Evolutionary conservation across 1,140 invertebrate genomes (phyloP).

Genomic region (Sitobion miscanthi): DNA sequence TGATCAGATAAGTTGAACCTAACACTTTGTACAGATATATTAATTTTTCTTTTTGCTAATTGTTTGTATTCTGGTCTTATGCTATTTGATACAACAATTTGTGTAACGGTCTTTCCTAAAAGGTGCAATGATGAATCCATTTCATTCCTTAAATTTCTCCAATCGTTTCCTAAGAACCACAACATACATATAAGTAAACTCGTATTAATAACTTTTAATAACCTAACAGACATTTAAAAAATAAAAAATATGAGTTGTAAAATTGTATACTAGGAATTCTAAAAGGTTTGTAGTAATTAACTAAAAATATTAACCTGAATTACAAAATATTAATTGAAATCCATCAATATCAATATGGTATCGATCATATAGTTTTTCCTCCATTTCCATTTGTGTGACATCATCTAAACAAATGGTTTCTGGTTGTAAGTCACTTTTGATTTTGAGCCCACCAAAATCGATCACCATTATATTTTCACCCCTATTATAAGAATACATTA

Average conservation of each 20-base stretch:
- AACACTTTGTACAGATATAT: constrained; percentile 73
- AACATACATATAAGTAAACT: not conserved
- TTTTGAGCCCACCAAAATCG: constrained; percentile 74
- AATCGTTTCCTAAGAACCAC: constrained; percentile 71
- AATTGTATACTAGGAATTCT: not conserved
- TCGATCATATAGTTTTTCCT: constrained; percentile 81
- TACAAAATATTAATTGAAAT: constrained; percentile 72
- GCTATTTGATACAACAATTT: constrained; percentile 76
- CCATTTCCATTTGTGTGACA: constrained; percentile 81
- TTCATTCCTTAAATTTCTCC: constrained; percentile 74
- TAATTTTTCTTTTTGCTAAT: constrained; percentile 79
- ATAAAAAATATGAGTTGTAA: not conserved
- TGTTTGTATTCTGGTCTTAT: constrained; percentile 78
- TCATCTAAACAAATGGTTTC: constrained; percentile 73
- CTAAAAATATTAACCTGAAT: constrained; percentile 62
- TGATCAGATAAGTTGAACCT: constrained; percentile 82
- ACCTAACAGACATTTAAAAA: not conserved
- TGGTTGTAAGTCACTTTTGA: constrained; percentile 79
- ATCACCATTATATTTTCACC: constrained; percentile 75
- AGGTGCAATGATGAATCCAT: constrained; percentile 80
- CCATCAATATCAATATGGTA: constrained; percentile 73
- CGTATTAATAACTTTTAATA: not conserved
- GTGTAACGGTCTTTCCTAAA: constrained; percentile 74
- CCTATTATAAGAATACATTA: constrained; percentile 62
- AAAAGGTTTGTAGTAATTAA: not conserved